phyloP scores from a whole-genome alignment of 1,140 invertebrate species.

The Chelonus insularis region DNA sequence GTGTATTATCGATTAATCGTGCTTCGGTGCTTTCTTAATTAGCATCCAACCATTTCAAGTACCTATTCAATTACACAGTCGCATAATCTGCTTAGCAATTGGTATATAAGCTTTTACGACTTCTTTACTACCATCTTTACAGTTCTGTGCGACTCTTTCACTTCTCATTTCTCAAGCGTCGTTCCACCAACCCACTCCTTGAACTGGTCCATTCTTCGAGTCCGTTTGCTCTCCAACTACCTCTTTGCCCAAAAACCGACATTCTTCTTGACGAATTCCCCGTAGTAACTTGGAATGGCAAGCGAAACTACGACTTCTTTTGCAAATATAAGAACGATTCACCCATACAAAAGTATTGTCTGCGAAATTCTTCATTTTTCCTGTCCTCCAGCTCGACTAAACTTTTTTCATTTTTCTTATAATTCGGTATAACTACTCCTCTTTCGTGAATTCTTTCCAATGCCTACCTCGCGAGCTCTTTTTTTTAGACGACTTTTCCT shows the following conservation, averaged over 20 bases:
- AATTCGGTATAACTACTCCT: background rate
- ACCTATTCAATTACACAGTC: constrained; percentile 48
- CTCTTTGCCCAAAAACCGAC: constrained; percentile 16
- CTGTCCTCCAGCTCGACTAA: background rate
- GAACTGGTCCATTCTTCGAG: background rate
- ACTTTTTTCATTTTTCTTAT: background rate
- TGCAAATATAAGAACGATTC: background rate
- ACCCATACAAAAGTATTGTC: constrained; percentile 24
- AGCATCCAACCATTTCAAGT: constrained; percentile 38
- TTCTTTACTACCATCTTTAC: background rate
- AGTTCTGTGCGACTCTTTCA: background rate
- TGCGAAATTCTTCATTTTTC: constrained; percentile 6
- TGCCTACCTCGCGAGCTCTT: background rate
- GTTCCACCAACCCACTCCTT: too few species aligned
- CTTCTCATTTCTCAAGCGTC: background rate
- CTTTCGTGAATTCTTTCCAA: background rate
- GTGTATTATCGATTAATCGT: constrained; percentile 50
- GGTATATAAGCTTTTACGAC: background rate
- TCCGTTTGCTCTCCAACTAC: background rate
- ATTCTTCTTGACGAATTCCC: constrained; percentile 23
- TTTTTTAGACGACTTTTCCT: background rate
- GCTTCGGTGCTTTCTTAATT: constrained; percentile 43
- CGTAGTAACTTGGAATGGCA: constrained; percentile 24
- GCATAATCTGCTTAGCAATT: constrained; percentile 37
- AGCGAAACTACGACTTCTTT: background rate